Evolutionary conservation across 2,797 vertebrate genomes (phyloP), one percentile per base, ranked within the genome.

Genomic region (Propithecus deckenii): DNA sequence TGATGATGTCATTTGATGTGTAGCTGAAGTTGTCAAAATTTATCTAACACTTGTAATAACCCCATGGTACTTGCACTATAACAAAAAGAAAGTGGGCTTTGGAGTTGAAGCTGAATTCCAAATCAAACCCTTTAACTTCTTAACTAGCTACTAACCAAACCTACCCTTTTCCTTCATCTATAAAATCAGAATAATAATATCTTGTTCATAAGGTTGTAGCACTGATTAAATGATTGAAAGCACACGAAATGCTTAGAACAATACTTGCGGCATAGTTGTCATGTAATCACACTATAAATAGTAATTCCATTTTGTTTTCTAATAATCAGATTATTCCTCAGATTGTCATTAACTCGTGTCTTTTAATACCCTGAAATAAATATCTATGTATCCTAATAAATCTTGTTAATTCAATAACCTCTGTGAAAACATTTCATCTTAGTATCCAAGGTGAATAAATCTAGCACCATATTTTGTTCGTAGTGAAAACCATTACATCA

Each of bases 1-100:
- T 95, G 55, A 84, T 89, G 52, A 84, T 14, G 65, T 11, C 25
- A 76, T 81, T 91, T 91, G 52, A 59, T 75, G 23, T 55, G 0
- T 78, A 71, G n/a, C 38, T 86, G 57, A 95, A 80, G 23, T 80
- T 87, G 41, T 94, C 65, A 92, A 87, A 89, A 84, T 48, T 35
- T 35, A 90, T 63, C 28, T 87, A 52, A 61, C 20, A 91, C 80
- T 74, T 92, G n/a, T 89, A 95, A 71, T 80, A 71, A 69, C 17
- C 7, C n/a, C 10, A 46, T 43, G 1, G 13, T 69, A 28, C 32
- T 86, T 65, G 35, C 1, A 43, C 12, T 55, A 71, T 78, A 43
- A 67, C 20, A 35, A 17, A 67, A 91, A 50, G n/a, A 65, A 57
- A 71, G n/a, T 32, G 61, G 22, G 10, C 28, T 75, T 96, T 80